phyloP scores from a whole-genome alignment of 2,113 vertebrate genomes.

The Corythoichthys haematopterus region DNA sequence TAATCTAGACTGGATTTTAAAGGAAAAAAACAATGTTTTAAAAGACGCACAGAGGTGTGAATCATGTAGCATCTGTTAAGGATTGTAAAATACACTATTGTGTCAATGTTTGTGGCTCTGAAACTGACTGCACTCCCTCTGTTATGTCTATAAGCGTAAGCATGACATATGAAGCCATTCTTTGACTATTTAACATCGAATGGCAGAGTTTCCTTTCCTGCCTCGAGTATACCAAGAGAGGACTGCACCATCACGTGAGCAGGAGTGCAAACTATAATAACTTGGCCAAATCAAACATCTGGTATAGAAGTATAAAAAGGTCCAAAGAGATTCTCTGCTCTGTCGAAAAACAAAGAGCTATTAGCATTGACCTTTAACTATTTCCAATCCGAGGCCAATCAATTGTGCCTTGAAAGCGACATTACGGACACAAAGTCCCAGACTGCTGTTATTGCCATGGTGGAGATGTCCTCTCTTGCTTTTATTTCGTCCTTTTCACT shows the following conservation, averaged over 20 bases:
- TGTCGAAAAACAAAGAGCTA: constrained; percentile 6
- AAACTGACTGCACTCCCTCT: constrained; percentile 29
- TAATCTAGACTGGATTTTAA: not conserved
- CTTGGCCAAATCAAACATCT: constrained; percentile 9
- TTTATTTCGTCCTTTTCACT: constrained; percentile 20
- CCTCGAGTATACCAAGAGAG: constrained; percentile 35
- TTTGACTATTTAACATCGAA: constrained; percentile 31
- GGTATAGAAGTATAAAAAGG: constrained; percentile 4
- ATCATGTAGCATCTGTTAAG: constrained; percentile 15
- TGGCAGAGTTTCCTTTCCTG: constrained; percentile 31
- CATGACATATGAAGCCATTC: constrained; percentile 38
- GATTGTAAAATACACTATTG: constrained; percentile 21
- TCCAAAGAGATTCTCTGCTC: not conserved
- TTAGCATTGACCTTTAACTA: constrained; percentile 5
- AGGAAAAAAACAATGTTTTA: not conserved
- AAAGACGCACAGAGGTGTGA: not conserved
- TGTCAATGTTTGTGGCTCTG: constrained; percentile 28
- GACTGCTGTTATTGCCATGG: not conserved
- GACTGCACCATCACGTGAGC: constrained; percentile 2
- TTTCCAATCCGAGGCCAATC: constrained; percentile 12
- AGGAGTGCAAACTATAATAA: not conserved
- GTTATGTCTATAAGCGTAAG: constrained; percentile 29
- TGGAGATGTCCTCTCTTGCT: constrained; percentile 36
- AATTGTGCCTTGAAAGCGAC: constrained; percentile 38
- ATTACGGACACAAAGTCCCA: constrained; percentile 7